Evolutionary conservation across 1,140 invertebrate genomes (phyloP).

Genomic region (Lasioglossum albipes): DNA sequence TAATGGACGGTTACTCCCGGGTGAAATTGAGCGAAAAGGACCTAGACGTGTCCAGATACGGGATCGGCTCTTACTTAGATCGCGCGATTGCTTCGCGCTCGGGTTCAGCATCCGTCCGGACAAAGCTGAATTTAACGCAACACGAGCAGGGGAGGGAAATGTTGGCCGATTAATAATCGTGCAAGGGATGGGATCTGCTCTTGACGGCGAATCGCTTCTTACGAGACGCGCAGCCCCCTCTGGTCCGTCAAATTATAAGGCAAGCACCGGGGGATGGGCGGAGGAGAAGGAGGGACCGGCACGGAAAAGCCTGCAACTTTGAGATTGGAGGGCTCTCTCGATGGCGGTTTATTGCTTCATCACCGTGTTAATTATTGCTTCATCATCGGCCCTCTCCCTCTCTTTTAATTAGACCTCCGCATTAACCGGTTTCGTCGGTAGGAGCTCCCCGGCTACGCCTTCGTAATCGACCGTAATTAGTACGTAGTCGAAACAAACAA

Average conservation of each 20-base stretch:
- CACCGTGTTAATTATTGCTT: constrained; percentile 64
- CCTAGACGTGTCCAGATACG: not conserved
- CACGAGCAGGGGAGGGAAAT: not conserved
- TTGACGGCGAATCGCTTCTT: constrained; percentile 63
- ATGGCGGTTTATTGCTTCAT: constrained; percentile 64
- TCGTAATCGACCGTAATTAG: constrained; percentile 44
- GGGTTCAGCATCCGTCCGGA: constrained; percentile 10
- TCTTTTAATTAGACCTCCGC: constrained; percentile 55
- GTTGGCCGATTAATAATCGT: constrained; percentile 57
- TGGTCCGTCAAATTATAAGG: constrained; percentile 61
- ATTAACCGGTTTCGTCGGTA: constrained; percentile 39
- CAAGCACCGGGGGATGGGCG: constrained; percentile 21
- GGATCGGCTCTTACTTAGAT: constrained; percentile 2
- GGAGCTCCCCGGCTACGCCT: constrained; percentile 24
- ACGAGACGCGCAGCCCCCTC: constrained; percentile 23
- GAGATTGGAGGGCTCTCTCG: constrained; percentile 51
- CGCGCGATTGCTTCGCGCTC: constrained; percentile 18
- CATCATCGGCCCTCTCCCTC: constrained; percentile 54
- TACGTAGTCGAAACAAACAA: constrained; percentile 12
- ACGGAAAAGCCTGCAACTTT: constrained; percentile 58
- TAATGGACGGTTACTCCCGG: constrained; percentile 52
- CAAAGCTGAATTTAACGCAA: constrained; percentile 35
- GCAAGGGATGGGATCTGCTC: constrained; percentile 49
- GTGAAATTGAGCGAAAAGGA: not conserved
- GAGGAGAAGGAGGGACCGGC: constrained; percentile 25